These are phyloP conservation scores for Parus major DNA, from an alignment of 2,113 vertebrate species.

Conservation along the genomic window DNA sequence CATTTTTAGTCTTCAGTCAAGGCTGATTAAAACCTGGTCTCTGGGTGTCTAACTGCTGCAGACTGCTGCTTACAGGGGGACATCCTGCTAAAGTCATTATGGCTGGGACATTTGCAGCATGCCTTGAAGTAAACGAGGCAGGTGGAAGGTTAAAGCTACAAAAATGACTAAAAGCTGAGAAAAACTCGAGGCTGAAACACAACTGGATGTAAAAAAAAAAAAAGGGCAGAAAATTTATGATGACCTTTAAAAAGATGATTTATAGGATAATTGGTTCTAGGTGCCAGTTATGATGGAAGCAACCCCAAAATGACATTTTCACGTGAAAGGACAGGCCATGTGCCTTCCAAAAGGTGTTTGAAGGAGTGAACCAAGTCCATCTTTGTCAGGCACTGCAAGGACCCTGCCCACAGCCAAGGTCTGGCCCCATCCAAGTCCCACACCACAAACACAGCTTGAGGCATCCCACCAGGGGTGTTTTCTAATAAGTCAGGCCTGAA, in stretches of 20 bases:
- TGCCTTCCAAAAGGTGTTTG: neutral
- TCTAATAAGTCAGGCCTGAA: too few relatives aligned
- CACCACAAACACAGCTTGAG: neutral
- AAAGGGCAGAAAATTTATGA: neutral
- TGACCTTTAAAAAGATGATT: neutral
- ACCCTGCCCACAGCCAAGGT: neutral
- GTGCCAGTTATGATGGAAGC: neutral
- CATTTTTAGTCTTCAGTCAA: constrained; percentile 65
- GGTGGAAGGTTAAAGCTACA: constrained; percentile 29
- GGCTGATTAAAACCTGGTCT: constrained; percentile 73
- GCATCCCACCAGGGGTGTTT: neutral
- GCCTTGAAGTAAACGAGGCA: constrained; percentile 40
- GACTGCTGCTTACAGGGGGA: constrained; percentile 45
- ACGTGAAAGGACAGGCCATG: neutral
- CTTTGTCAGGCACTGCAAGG: neutral
- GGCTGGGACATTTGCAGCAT: constrained; percentile 8
- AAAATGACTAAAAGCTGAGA: constrained; percentile 3
- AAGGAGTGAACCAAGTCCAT: neutral
- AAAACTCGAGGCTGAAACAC: neutral
- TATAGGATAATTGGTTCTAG: neutral
- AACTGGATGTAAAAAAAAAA: neutral
- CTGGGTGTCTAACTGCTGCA: constrained; percentile 48
- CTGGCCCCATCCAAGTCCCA: neutral
- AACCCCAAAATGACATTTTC: neutral
- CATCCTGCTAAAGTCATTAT: constrained; percentile 63